A percentile compares a stretch with the other conserved stretches of the same genome.
These are phyloP conservation scores for Oopsacas minuta DNA, from an alignment of 37 sponge, comb jelly and placozoan genomes.

Conservation along the genomic window DNA sequence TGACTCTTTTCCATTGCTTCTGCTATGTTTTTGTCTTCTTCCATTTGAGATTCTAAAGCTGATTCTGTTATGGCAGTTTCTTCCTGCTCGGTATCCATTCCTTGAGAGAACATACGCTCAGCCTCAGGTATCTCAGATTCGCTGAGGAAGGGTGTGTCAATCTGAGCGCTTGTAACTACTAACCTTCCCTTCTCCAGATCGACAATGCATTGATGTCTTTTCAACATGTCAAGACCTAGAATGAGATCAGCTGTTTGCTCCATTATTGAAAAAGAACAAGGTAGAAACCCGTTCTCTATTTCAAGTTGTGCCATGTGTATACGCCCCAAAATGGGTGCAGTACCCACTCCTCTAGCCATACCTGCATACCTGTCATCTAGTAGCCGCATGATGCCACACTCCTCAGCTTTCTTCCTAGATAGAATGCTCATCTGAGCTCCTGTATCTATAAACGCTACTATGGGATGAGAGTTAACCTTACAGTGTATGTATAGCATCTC, in stretches of 20 bases:
- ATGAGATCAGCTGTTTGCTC: conserved; percentile 79
- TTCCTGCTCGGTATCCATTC: not conserved
- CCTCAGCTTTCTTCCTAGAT: conserved; percentile 60
- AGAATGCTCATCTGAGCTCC: conserved; percentile 84
- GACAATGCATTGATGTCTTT: conserved; percentile 87
- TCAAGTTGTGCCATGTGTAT: conserved; percentile 78
- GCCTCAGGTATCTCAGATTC: conserved; percentile 57
- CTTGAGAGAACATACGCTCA: not conserved
- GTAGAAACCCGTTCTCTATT: conserved; percentile 63
- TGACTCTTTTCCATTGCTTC: conserved; percentile 32
- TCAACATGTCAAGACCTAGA: conserved; percentile 89
- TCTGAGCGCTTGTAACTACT: conserved; percentile 59
- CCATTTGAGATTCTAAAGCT: not conserved
- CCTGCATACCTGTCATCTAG: conserved; percentile 68
- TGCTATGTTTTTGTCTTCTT: conserved; percentile 53
- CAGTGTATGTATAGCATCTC: conserved; percentile 77
- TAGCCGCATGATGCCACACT: conserved; percentile 70
- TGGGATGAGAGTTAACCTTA: conserved; percentile 60
- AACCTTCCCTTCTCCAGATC: conserved; percentile 70
- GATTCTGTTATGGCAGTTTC: not conserved
- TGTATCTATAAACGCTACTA: conserved; percentile 87
- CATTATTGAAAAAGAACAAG: conserved; percentile 75
- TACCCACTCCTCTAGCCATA: conserved; percentile 71
- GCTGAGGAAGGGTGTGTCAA: conserved; percentile 52
- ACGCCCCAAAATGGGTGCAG: conserved; percentile 74